Base-by-base conservation (phyloP, 2,797 vertebrate species). In the Enteromius trimaculatus region DNA sequence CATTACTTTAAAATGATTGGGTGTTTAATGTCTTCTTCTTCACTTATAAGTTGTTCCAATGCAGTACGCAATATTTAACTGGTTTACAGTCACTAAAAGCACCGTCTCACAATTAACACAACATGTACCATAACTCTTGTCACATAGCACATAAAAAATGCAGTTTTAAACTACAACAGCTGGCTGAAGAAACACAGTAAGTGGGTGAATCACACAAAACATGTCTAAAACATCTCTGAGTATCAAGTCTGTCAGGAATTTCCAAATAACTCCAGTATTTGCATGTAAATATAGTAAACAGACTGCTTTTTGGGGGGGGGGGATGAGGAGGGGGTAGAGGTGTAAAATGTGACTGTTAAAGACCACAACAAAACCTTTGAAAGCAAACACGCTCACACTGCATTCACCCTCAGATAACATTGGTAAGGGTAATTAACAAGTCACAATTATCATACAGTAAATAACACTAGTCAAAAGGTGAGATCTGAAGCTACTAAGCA, bases 161-260 rank as follows among this genome's bases (percentile, higher is more conserved):
- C 62, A 51, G 60, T 14, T 77, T 79, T 79, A 47, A 77, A 62
- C 76, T 31, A 29, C 77, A 78, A 79, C 29, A 66, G 42, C 44
- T 79, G 58, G 23, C n/a, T 47, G n/a, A 34, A 34, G 23, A 58
- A 58, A 17, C 11, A 29, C 23, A 29, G 29, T 23, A 76, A 16
- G 34, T 19, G 9, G 26, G 2, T 23, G 51, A 77, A 77, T 62
- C 7, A 42, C 55, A 77, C 58, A 64, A 77, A 47, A 31, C 55
- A 31, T 23, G 26, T 23, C 31, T 10, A 60, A n/a, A 58, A 42
- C n/a, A 47, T 44, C 14, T 47, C 19, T 9, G 6, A 39, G 6
- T 60, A 42, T 55, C 11, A 23, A 55, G 14, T 37, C 11, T 1
- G 17, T 8, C 34, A 16, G n/a, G 13, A 39, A 68, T 68, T 39